Conservation (phyloP, 2,113 vertebrate species). For the Crypturellus undulatus region DNA sequence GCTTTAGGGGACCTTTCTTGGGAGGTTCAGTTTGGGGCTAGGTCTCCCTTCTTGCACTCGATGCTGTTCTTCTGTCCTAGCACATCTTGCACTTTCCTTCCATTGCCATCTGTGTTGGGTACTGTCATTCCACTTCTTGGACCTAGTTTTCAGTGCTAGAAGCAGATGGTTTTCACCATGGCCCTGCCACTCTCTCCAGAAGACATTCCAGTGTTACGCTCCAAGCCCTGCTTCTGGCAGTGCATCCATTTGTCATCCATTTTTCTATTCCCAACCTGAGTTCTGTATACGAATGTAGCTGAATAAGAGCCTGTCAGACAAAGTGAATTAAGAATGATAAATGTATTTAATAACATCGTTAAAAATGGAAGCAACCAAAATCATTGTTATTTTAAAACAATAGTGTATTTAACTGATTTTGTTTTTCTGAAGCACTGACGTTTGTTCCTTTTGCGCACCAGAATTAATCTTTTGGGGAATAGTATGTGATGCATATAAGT, state of each 20-base stretch:
- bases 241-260: background rate
- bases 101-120: background rate
- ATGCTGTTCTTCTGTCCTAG: background rate
- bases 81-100: background rate
- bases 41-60: accelerated
- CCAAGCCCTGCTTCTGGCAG: background rate
- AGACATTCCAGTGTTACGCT: background rate
- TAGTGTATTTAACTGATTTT: background rate
- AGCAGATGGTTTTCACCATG: background rate
- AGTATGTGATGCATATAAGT: background rate
- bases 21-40: background rate
- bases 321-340: constrained; percentile 32
- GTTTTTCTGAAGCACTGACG: background rate
- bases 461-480: constrained; percentile 8
- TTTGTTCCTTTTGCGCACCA: background rate
- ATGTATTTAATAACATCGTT: constrained; percentile 31
- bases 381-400: background rate
- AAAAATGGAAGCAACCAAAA: background rate
- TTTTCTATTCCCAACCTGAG: background rate
- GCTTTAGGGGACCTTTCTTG: background rate
- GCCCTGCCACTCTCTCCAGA: background rate
- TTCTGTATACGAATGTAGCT: background rate
- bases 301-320: background rate
- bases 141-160: background rate
- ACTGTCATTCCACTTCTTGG: background rate